Base-by-base conservation (phyloP, 2,797 vertebrate species). In the Etheostoma nigrum region DNA sequence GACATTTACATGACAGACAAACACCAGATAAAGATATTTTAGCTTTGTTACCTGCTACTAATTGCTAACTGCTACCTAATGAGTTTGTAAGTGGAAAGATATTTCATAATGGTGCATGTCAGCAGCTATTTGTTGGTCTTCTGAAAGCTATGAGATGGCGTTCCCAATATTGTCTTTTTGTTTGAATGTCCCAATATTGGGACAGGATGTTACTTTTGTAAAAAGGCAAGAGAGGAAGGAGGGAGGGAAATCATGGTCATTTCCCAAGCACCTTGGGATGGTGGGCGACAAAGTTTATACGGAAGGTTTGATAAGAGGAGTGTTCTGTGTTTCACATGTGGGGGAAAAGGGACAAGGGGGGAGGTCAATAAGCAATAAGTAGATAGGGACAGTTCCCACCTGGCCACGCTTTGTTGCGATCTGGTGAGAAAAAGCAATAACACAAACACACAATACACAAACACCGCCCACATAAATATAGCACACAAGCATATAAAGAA, bases 331-430 rank as follows among this genome's bases (percentile, higher is more conserved):
- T 79, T 77, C 42, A 84, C 42, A 76, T 72, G 62, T 70, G 36
- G 55, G 61, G 69, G 42, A 15, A 58, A 47, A n/a, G 44, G 69
- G 52, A 42, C 7, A 48, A 40, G 60, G 61, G 64, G 53, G 47
- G 62, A 40, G 57, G 42, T 86, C 66, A 68, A 67, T 81, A 79
- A 78, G 33, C 71, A 62, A 83, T 79, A 89, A 60, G 76, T 45
- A 87, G 74, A 84, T 51, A 92, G 90, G 87, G 90, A 78, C 87
- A 91, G 87, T 94, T 94, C 95, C 95, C 95, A 96, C 95, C 95
- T 96, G 94, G 94, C 93, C 86, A 96, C 91, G 61, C 92, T 96
- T 94, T 96, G 95, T 86, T 95, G 95, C 66, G 95, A 95, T 95
- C 95, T 96, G 94, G 94, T 88, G 88, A 93, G 78, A 88, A 88